Base-by-base conservation (phyloP, 2,888 invertebrate genomes). In the Villa cingulata region DNA sequence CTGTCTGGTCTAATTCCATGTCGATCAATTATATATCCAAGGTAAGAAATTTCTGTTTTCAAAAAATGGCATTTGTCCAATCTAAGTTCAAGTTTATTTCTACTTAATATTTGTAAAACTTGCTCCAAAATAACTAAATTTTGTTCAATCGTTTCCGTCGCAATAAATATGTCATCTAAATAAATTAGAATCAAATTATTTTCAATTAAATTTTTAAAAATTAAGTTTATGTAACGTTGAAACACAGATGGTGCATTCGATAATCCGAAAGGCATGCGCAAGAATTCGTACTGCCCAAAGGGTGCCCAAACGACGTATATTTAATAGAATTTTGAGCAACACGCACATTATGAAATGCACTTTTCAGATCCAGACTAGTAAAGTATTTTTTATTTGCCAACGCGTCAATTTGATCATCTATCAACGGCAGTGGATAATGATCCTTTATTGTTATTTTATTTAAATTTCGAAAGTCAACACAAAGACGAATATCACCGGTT, bases 251-350 rank as follows among this genome's bases (percentile, higher is more conserved):
- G 55, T n/a, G 54, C 50, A 39, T 56, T 57, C 16, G 43, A 46
- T 15, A 59, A 45, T 5, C 59, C 58, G 46, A 59, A 59, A 1
- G 59, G 57, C 55, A 59, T 55, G 18, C 49, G 51, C 6, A 50
- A 7, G 38, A 48, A 59, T 49, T 59, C 57, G 38, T 48, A 58
- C 41, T 58, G 58, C 6, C 59, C 58, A 16, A 54, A 39, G 4
- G 55, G 56, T 10, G 55, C 54, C 1, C 52, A 41, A 58, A 57
- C 4, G 52, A 48, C 3, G 55, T 55, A 42, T 48, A 55, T 29
- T 51, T 48, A 12, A 55, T 49, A 6, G 55, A 55, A 12, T 53
- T 51, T n/a, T 48, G 43, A 5, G 49, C 46, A 37, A 58, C 44
- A 6, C 23, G 27, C 9, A 56, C 41, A 36, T 56, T 56, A 39